Conservation (phyloP, 2,888 invertebrate genomes). For the Eupithecia tripunctaria region DNA sequence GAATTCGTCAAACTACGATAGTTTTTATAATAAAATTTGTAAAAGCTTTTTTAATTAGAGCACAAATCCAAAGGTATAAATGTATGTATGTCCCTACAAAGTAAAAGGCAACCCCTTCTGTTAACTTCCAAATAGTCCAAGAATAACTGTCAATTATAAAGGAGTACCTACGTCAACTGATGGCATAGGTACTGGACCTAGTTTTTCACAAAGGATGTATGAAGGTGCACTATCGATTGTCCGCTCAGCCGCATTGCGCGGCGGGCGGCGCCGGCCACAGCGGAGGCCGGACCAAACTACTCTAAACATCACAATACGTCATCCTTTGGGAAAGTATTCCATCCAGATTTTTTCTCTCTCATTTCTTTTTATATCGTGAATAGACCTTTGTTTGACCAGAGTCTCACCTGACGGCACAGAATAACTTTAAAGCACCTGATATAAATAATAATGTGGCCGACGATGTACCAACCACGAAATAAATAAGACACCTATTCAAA, state of each 20-base stretch:
- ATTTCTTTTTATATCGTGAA: background rate
- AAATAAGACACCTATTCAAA: too few species aligned
- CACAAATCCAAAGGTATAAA: too few species aligned
- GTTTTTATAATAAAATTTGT: too few species aligned
- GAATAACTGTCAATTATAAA: background rate
- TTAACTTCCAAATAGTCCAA: too few species aligned
- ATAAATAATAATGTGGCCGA: too few species aligned
- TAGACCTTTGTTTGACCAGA: background rate
- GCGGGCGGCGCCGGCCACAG: background rate
- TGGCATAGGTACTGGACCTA: slow-evolving; percentile 20
- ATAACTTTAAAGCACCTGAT: too few species aligned
- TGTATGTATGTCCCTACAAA: too few species aligned
- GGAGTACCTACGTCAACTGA: slow-evolving; percentile 3
- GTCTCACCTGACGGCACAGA: background rate
- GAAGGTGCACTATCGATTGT: slow-evolving; percentile 53
- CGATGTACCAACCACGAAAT: too few species aligned
- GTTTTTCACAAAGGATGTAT: slow-evolving; percentile 39
- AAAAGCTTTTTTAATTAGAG: too few species aligned
- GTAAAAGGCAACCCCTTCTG: too few species aligned
- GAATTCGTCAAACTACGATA: too few species aligned
- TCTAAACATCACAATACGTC: background rate
- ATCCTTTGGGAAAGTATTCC: background rate
- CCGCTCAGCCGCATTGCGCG: slow-evolving; percentile 16
- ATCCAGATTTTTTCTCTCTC: too few species aligned
- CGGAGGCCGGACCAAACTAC: background rate